A percentile compares a stretch with the other conserved stretches of the same genome.
These are phyloP conservation scores for Lasioglossum oenotherae DNA, from an alignment of 2,888 invertebrate genomes.

Conservation along the genomic window DNA sequence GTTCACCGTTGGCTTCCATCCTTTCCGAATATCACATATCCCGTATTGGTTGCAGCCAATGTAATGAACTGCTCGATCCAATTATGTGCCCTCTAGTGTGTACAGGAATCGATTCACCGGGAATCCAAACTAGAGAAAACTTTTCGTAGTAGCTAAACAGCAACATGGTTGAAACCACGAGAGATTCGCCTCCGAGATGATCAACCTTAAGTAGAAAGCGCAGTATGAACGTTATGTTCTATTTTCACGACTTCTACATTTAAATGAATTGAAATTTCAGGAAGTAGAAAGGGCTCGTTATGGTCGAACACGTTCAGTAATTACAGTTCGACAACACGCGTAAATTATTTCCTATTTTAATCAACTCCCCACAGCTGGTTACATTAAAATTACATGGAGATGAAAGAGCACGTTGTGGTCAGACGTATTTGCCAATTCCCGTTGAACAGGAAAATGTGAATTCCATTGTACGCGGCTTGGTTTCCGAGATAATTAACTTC, in stretches of 20 bases:
- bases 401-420: background rate
- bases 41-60: conserved; percentile 37
- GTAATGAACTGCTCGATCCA: conserved; percentile 43
- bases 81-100: conserved; percentile 21
- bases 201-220: background rate
- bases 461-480: background rate
- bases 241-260: background rate
- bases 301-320: background rate
- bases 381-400: background rate
- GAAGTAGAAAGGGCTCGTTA: background rate
- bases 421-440: background rate
- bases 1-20: conserved; percentile 22
- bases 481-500: background rate
- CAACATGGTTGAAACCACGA: background rate
- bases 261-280: background rate
- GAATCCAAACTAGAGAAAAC: conserved; percentile 19
- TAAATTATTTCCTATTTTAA: background rate
- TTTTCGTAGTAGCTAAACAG: background rate
- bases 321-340: background rate
- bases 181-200: background rate
- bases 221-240: too few relatives aligned
- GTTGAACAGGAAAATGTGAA: background rate
- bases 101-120: conserved; percentile 14
- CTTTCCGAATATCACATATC: conserved; percentile 32
- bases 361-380: background rate